phyloP scores from a whole-genome alignment of 2,797 vertebrate genomes.

The Rhabdomys pumilio region DNA sequence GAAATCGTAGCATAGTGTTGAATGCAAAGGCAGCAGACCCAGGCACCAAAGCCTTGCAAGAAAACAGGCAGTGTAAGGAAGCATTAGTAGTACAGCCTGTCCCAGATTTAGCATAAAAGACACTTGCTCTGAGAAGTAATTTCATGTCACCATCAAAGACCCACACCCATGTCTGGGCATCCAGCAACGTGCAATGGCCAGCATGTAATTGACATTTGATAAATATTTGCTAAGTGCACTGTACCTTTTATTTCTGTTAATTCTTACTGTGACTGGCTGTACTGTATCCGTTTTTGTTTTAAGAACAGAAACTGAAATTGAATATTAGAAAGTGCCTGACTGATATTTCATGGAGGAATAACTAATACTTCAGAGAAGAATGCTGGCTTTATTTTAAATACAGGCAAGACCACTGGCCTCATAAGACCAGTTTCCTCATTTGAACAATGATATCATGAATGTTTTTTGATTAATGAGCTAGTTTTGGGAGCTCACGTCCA shows the following conservation, averaged over 20 bases:
- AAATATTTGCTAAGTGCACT: background rate
- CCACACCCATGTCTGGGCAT: background rate
- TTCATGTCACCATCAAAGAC: background rate
- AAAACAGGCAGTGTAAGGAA: background rate
- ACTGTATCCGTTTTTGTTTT: background rate
- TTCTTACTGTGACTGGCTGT: background rate
- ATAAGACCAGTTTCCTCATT: slow-evolving; percentile 8
- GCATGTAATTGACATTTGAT: background rate
- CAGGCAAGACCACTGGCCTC: background rate
- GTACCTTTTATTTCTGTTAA: background rate
- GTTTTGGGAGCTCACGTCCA: background rate
- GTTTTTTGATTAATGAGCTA: background rate
- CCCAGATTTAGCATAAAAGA: background rate
- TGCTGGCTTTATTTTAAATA: background rate
- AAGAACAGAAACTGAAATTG: background rate
- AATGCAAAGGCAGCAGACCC: background rate
- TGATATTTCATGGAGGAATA: slow-evolving; percentile 9
- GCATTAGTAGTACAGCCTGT: background rate
- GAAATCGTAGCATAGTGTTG: background rate
- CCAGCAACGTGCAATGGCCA: background rate
- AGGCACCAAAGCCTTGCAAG: background rate
- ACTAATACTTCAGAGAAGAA: background rate
- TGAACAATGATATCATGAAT: slow-evolving; percentile 10
- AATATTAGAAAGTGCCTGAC: background rate
- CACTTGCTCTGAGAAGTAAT: background rate